These are phyloP conservation scores for Dichetophora obliterata DNA, from an alignment of 2,888 invertebrate species.

Conservation along the genomic window DNA sequence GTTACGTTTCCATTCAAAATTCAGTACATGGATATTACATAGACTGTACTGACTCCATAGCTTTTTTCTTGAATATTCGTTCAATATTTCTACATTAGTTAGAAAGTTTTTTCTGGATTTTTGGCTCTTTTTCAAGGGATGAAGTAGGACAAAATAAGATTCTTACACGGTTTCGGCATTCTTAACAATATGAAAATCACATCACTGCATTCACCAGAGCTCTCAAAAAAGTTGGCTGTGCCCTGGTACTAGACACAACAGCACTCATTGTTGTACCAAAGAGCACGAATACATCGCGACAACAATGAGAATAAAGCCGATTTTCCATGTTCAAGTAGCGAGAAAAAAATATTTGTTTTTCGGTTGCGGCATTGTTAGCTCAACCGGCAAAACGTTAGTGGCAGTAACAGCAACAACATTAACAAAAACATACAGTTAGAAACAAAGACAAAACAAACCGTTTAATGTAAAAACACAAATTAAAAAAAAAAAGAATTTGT, in stretches of 20 bases:
- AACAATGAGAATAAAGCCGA: constrained; percentile 34
- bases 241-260: neutral
- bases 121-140: too few species aligned
- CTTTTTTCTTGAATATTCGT: too few species aligned
- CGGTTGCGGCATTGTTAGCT: constrained; percentile 20
- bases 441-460: constrained; percentile 13
- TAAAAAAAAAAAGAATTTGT: neutral
- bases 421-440: neutral
- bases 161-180: too few species aligned
- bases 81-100: too few species aligned
- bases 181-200: too few species aligned
- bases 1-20: too few species aligned
- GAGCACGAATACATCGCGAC: constrained; percentile 18
- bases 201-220: neutral
- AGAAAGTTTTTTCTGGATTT: too few species aligned
- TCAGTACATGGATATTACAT: too few species aligned
- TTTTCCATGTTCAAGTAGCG: constrained; percentile 35
- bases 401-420: neutral
- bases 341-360: constrained; percentile 29
- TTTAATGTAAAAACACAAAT: neutral
- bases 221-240: neutral
- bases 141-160: too few species aligned
- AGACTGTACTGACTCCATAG: too few species aligned
- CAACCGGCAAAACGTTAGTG: constrained; percentile 37
- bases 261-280: neutral